phyloP scores from a whole-genome alignment of 1,140 invertebrate genomes.

The Bombus confusus region DNA sequence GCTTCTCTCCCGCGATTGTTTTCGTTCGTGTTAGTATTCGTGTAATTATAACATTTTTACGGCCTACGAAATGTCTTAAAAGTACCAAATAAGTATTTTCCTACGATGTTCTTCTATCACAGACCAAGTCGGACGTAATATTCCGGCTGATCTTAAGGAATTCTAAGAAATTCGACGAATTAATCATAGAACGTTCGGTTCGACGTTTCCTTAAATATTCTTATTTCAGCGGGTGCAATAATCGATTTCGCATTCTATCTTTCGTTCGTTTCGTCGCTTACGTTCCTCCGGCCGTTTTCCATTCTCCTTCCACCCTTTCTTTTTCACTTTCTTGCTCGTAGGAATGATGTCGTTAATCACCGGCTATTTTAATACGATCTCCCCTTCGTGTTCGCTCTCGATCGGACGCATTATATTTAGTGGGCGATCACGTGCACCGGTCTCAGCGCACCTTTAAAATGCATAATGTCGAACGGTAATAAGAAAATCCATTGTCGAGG shows the following conservation, averaged over 20 bases:
- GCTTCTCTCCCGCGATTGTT: neutral
- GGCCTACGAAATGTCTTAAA: neutral
- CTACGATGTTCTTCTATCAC: too few relatives aligned
- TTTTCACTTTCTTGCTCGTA: conserved; percentile 2
- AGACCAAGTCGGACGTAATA: neutral
- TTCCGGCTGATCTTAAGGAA: neutral
- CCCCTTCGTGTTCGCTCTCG: conserved; percentile 26
- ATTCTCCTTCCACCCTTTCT: neutral
- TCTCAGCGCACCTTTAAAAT: conserved; percentile 55
- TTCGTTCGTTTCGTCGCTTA: neutral
- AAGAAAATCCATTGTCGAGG: conserved; percentile 38
- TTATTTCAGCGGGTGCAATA: conserved; percentile 19
- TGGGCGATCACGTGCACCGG: conserved; percentile 62
- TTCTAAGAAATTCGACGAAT: neutral
- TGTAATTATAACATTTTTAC: neutral
- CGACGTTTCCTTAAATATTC: neutral
- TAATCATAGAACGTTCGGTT: neutral
- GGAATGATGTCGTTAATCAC: conserved; percentile 65
- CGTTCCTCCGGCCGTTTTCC: neutral
- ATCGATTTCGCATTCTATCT: conserved; percentile 34
- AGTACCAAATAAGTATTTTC: neutral
- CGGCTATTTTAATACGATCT: conserved; percentile 66
- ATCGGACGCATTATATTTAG: conserved; percentile 64
- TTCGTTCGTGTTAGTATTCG: neutral
- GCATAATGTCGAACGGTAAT: conserved; percentile 59